A percentile compares a stretch with the other conserved stretches of the same genome.
phyloP scores from a whole-genome alignment of 2,888 invertebrate species.

The Microctonus aethiopoides region DNA sequence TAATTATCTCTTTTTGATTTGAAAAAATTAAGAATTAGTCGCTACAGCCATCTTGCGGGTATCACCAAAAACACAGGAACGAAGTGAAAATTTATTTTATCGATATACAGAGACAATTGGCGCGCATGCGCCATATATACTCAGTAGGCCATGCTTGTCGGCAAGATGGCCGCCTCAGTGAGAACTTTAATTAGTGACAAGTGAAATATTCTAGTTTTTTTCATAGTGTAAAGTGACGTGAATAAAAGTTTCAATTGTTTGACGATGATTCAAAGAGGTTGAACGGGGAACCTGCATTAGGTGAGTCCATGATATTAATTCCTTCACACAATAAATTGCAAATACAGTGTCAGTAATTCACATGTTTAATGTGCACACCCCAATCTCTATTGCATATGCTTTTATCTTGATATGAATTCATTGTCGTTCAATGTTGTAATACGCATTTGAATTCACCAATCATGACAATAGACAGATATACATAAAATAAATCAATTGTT shows the following conservation, averaged over 20 bases:
- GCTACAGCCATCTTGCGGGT: too few relatives aligned
- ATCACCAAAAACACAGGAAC: too few relatives aligned
- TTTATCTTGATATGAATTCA: not conserved
- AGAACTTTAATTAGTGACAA: conserved; percentile 57
- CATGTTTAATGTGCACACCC: conserved; percentile 5
- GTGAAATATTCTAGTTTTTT: conserved; percentile 51
- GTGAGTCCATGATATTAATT: conserved; percentile 43
- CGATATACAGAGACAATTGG: not conserved
- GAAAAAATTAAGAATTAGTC: too few relatives aligned
- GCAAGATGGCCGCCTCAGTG: conserved; percentile 57
- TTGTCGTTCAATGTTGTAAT: not conserved
- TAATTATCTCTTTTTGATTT: too few relatives aligned
- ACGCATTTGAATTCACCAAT: not conserved
- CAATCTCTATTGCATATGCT: not conserved
- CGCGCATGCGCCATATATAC: not conserved
- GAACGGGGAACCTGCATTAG: conserved; percentile 42
- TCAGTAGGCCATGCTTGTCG: conserved; percentile 43
- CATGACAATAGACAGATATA: not conserved
- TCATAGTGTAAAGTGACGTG: conserved; percentile 43
- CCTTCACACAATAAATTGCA: not conserved
- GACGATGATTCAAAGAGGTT: conserved; percentile 35
- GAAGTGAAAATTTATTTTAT: not conserved
- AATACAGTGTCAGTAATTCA: not conserved
- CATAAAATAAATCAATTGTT: not conserved
- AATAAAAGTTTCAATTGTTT: conserved; percentile 36